Percentiles rank a stretch among this genome's conserved stretches.
Evolutionary conservation across 2,888 invertebrate genomes (phyloP).

Genomic region (Anarsia innoxiella): DNA sequence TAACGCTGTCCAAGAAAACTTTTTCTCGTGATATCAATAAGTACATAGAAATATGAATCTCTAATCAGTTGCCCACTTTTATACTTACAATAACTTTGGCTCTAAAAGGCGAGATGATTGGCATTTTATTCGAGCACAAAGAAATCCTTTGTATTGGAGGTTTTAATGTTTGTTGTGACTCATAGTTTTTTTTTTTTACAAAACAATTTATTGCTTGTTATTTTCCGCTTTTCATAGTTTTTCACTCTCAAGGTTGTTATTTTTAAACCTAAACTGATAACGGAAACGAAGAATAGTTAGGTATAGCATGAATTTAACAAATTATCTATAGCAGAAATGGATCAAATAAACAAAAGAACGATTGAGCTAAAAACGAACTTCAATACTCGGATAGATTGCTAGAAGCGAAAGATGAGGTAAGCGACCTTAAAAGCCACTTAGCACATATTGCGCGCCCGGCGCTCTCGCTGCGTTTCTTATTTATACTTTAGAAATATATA

Average conservation of each 20-base stretch:
- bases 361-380: conserved; percentile 46
- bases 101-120: conserved; percentile 36
- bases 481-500: too few relatives aligned
- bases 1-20: too few relatives aligned
- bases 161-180: background rate
- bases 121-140: conserved; percentile 39
- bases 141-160: conserved; percentile 32
- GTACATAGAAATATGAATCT: conserved; percentile 27
- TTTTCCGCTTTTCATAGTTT: too few relatives aligned
- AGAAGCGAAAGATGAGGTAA: conserved; percentile 55
- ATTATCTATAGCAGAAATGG: conserved; percentile 29
- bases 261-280: too few relatives aligned
- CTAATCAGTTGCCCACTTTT: conserved; percentile 14
- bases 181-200: background rate
- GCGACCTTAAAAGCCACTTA: conserved; percentile 72
- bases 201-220: too few relatives aligned
- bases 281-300: conserved; percentile 11
- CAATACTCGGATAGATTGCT: conserved; percentile 32
- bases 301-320: conserved; percentile 15
- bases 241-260: too few relatives aligned
- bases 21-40: too few relatives aligned
- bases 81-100: conserved; percentile 13
- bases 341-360: conserved; percentile 43
- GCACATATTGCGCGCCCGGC: conserved; percentile 47
- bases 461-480: conserved; percentile 58